phyloP scores from a whole-genome alignment of 2,888 invertebrate genomes.

The Drosophila robusta region DNA sequence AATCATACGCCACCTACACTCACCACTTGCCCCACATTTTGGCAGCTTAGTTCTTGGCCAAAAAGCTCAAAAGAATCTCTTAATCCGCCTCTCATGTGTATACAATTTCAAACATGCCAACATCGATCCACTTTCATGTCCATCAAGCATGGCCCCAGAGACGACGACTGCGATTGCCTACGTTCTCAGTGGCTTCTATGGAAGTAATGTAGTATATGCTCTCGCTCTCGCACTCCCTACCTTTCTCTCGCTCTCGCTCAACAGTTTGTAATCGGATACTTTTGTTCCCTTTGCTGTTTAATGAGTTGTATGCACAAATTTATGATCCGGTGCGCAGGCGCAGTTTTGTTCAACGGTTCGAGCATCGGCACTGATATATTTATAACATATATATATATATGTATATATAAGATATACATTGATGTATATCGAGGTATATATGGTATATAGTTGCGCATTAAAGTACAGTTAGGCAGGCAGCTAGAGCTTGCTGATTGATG shows the following conservation, averaged over 20 bases:
- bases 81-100: slow-evolving; percentile 76
- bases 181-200: slow-evolving; percentile 49
- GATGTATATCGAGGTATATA: slow-evolving; percentile 8
- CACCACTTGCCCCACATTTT: slow-evolving; percentile 19
- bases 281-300: slow-evolving; percentile 78
- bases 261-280: slow-evolving; percentile 71
- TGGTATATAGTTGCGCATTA: slow-evolving; percentile 6
- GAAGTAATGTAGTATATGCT: slow-evolving; percentile 53
- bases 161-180: slow-evolving; percentile 11
- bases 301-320: slow-evolving; percentile 83
- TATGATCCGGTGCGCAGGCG: slow-evolving; percentile 80
- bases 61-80: slow-evolving; percentile 60
- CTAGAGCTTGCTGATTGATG: slow-evolving; percentile 60
- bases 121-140: slow-evolving; percentile 76
- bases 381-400: slow-evolving; percentile 2
- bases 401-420: not conserved
- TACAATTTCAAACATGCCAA: slow-evolving; percentile 80
- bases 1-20: not conserved
- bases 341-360: slow-evolving; percentile 75
- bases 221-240: slow-evolving; percentile 2
- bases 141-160: slow-evolving; percentile 61
- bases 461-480: slow-evolving; percentile 47
- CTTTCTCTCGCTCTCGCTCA: slow-evolving; percentile 2
- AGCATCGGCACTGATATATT: slow-evolving; percentile 37
- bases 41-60: slow-evolving; percentile 43